These are phyloP conservation scores for Poecile montanus DNA, from an alignment of 2,797 vertebrate species.

Conservation along the genomic window DNA sequence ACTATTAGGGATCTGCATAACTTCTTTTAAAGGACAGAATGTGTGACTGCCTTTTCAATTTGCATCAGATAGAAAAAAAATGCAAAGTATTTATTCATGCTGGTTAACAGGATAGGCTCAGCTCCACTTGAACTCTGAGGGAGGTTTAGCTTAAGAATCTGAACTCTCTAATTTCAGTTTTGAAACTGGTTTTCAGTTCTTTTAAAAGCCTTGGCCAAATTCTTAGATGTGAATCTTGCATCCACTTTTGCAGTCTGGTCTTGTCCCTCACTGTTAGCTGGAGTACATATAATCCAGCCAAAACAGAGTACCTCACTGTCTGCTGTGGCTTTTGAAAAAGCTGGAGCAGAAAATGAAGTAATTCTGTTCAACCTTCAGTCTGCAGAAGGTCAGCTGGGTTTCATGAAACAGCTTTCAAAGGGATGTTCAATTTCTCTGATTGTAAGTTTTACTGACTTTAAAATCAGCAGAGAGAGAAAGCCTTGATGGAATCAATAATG, in stretches of 20 bases:
- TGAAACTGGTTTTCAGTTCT: background rate
- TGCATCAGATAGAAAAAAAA: background rate
- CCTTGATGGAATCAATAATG: background rate
- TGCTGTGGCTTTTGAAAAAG: background rate
- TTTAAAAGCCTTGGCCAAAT: slow-evolving; percentile 12
- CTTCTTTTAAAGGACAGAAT: background rate
- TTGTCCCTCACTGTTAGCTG: background rate
- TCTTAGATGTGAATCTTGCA: background rate
- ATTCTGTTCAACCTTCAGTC: background rate
- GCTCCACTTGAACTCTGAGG: background rate
- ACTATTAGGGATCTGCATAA: background rate
- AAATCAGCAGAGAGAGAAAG: background rate
- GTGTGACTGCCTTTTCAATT: background rate
- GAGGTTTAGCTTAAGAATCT: background rate
- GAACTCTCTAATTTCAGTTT: background rate
- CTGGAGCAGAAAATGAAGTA: background rate
- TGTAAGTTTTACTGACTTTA: slow-evolving; percentile 25
- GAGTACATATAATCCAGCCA: background rate
- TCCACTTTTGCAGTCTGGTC: background rate
- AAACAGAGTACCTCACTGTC: background rate
- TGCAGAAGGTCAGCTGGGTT: slow-evolving; percentile 1
- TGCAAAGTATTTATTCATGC: background rate
- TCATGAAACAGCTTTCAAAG: slow-evolving; percentile 6
- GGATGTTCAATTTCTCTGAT: background rate
- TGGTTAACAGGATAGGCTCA: background rate